Percentiles rank a stretch among this genome's conserved stretches.
These are phyloP conservation scores for Ciconia nigra DNA, from an alignment of 2,797 vertebrate genomes.

Conservation along the genomic window DNA sequence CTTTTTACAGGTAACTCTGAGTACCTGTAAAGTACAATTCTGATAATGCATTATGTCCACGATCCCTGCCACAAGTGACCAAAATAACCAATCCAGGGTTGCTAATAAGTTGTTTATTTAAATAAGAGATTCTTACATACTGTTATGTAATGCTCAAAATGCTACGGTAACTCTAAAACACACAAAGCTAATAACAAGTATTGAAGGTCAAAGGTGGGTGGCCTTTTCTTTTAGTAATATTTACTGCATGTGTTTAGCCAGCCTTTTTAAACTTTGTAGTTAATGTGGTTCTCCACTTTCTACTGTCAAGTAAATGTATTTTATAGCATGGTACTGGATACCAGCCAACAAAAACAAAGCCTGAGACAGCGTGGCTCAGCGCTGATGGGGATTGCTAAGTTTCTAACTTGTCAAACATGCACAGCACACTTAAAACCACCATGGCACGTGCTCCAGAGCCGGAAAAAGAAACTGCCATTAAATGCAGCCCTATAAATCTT, in stretches of 20 bases:
- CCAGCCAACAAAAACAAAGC: conserved; percentile 74
- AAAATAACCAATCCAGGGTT: not conserved
- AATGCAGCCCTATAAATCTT: conserved; percentile 43
- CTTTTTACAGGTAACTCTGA: not conserved
- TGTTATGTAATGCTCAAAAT: conserved; percentile 16
- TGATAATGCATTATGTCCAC: not conserved
- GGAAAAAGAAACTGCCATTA: conserved; percentile 32
- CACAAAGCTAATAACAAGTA: conserved; percentile 37
- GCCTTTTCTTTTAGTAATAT: conserved; percentile 74
- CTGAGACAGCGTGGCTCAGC: conserved; percentile 28
- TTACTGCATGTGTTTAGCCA: conserved; percentile 73
- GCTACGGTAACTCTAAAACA: conserved; percentile 39
- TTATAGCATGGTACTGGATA: conserved; percentile 70
- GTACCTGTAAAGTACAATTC: not conserved
- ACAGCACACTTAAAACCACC: conserved; percentile 60
- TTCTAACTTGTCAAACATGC: conserved; percentile 71
- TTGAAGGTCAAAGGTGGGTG: conserved; percentile 72
- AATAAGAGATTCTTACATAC: conserved; percentile 14
- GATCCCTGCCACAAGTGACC: not conserved
- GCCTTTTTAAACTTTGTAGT: conserved; percentile 64
- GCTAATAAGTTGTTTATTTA: not conserved
- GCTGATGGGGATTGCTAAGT: conserved; percentile 37
- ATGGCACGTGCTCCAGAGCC: conserved; percentile 51
- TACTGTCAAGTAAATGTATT: conserved; percentile 75
- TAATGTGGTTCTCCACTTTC: conserved; percentile 70